Conservation (phyloP, 2,888 invertebrate genomes). For the Drymonia ruficornis region DNA sequence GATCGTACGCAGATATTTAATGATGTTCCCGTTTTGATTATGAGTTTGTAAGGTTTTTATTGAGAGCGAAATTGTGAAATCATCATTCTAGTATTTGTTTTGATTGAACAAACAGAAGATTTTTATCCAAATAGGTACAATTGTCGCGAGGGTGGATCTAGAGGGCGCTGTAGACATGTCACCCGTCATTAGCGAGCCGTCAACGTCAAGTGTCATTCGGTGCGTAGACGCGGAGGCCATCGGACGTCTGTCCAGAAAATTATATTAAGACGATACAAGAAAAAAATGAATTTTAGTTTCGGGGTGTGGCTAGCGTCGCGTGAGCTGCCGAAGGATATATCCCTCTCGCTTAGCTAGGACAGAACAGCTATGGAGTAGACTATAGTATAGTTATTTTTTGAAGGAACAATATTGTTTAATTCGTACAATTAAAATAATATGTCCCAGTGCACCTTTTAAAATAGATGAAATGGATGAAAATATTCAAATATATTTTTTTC, state of each 20-base stretch:
- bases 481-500: too few species aligned
- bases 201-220: slow-evolving; percentile 56
- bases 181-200: slow-evolving; percentile 59
- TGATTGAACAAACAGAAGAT: background rate
- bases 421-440: too few species aligned
- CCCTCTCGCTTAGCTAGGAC: too few species aligned
- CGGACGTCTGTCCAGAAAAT: slow-evolving; percentile 46
- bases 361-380: too few species aligned
- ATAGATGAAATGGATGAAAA: too few species aligned
- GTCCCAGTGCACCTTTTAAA: too few species aligned
- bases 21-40: slow-evolving; percentile 52
- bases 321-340: too few species aligned
- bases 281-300: too few species aligned
- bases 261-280: too few species aligned
- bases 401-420: too few species aligned
- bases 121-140: slow-evolving; percentile 28
- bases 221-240: slow-evolving; percentile 23
- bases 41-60: slow-evolving; percentile 37
- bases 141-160: slow-evolving; percentile 43
- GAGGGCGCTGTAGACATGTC: slow-evolving; percentile 52
- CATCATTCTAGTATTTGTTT: background rate
- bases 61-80: slow-evolving; percentile 5
- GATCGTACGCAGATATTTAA: slow-evolving; percentile 73
- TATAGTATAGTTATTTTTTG: too few species aligned
- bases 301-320: too few species aligned